Conservation (phyloP, 2,113 vertebrate species). For the Pogonocichla stellata region DNA sequence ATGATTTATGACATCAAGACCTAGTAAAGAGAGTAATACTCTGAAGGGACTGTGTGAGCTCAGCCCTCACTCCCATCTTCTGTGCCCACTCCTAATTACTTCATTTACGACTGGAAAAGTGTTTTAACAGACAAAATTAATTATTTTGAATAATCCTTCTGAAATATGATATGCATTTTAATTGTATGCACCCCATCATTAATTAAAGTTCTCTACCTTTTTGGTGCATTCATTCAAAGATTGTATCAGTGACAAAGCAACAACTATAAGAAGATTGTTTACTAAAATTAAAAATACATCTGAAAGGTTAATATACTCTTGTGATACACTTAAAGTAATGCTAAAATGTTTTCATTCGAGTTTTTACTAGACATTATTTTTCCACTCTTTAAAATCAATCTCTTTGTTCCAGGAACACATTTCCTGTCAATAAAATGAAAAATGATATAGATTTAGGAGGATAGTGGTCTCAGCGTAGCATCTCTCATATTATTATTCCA, state of each 20-base stretch:
- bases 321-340: slow-evolving; percentile 25
- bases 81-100: slow-evolving; percentile 50
- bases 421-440: slow-evolving; percentile 86
- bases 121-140: slow-evolving; percentile 47
- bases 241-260: slow-evolving; percentile 22
- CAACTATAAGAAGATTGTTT: background rate
- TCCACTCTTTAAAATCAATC: slow-evolving; percentile 78
- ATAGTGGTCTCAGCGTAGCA: slow-evolving; percentile 79
- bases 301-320: slow-evolving; percentile 21
- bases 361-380: slow-evolving; percentile 77
- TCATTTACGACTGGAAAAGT: slow-evolving; percentile 28
- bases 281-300: slow-evolving; percentile 53
- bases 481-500: slow-evolving; percentile 89
- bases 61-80: background rate
- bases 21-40: background rate
- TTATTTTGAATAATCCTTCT: slow-evolving; percentile 57
- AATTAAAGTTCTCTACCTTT: slow-evolving; percentile 58
- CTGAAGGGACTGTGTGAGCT: background rate
- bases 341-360: slow-evolving; percentile 52
- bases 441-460: slow-evolving; percentile 82
- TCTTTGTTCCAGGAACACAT: slow-evolving; percentile 76
- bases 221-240: slow-evolving; percentile 36
- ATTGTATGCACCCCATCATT: slow-evolving; percentile 31
- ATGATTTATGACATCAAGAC: slow-evolving; percentile 39
- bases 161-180: slow-evolving; percentile 41